A percentile compares a stretch with the other conserved stretches of the same genome.
Evolutionary conservation across 2,797 vertebrate species (phyloP).

Genomic region (Falco berigora): DNA sequence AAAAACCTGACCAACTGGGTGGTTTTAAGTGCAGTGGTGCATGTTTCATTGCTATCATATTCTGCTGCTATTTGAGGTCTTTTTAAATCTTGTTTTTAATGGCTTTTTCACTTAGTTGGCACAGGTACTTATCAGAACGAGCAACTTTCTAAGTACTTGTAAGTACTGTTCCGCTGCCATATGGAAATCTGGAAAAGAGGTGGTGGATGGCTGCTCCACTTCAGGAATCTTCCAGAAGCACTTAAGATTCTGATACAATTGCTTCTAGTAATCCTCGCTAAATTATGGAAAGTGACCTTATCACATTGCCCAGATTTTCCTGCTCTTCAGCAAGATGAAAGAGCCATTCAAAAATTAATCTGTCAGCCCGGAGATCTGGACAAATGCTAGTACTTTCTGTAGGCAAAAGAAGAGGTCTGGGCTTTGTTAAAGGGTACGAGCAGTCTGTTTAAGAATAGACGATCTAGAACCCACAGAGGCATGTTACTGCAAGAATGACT

Average conservation of each 20-base stretch:
- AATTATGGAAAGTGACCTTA: not conserved
- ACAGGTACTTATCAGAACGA: not conserved
- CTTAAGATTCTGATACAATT: not conserved
- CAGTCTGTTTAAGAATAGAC: not conserved
- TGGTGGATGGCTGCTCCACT: not conserved
- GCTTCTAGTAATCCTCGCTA: not conserved
- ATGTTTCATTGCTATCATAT: not conserved
- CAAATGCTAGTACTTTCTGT: not conserved
- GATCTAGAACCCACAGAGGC: not conserved
- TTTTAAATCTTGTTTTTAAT: not conserved
- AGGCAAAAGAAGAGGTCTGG: not conserved
- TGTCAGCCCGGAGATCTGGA: not conserved
- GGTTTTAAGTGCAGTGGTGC: not conserved
- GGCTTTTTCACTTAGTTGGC: not conserved
- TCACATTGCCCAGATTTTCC: not conserved
- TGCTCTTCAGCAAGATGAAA: not conserved
- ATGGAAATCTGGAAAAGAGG: not conserved
- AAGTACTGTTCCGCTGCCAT: not conserved
- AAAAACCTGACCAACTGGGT: not conserved
- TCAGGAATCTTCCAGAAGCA: not conserved
- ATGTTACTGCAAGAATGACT: not conserved
- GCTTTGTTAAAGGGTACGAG: not conserved
- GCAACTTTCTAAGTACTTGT: not conserved
- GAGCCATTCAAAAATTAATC: not conserved
- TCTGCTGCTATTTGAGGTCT: not conserved